These are phyloP conservation scores for Cylas formicarius DNA, from an alignment of 1,140 invertebrate species.

Conservation along the genomic window DNA sequence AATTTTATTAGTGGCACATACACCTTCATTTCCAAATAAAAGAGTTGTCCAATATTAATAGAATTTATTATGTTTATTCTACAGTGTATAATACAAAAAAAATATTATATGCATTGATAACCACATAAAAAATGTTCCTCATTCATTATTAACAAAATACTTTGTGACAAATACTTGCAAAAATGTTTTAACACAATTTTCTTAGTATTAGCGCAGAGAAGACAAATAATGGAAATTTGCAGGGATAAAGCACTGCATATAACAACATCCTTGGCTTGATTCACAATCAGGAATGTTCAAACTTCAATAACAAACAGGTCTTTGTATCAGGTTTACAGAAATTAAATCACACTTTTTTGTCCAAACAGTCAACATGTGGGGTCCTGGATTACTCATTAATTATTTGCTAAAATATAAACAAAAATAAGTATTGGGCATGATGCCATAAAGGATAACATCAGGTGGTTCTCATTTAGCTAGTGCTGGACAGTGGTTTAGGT, in stretches of 20 bases:
- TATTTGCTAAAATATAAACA: too few relatives aligned
- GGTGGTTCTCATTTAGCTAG: too few relatives aligned
- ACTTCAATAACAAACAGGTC: background rate
- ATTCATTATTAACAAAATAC: conserved; percentile 25
- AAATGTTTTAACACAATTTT: conserved; percentile 16
- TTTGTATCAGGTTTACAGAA: too few relatives aligned
- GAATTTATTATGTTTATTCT: conserved; percentile 29
- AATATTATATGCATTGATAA: conserved; percentile 36
- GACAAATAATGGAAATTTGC: conserved; percentile 1
- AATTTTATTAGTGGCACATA: too few relatives aligned
- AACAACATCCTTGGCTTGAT: background rate
- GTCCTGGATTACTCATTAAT: too few relatives aligned
- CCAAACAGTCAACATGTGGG: too few relatives aligned
- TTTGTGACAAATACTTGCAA: conserved; percentile 9
- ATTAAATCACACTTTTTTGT: too few relatives aligned
- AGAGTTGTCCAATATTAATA: conserved; percentile 22
- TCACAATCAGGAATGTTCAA: background rate
- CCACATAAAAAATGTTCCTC: conserved; percentile 32
- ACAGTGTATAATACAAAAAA: conserved; percentile 39
- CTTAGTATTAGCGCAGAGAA: conserved; percentile 15
- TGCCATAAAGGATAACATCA: too few relatives aligned
- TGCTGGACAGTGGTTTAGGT: too few relatives aligned
- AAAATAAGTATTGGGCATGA: too few relatives aligned
- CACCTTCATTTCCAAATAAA: too few relatives aligned
- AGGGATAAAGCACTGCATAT: background rate